Evolutionary conservation across 2,113 vertebrate species (phyloP).

Genomic region (Pedionomus torquatus): DNA sequence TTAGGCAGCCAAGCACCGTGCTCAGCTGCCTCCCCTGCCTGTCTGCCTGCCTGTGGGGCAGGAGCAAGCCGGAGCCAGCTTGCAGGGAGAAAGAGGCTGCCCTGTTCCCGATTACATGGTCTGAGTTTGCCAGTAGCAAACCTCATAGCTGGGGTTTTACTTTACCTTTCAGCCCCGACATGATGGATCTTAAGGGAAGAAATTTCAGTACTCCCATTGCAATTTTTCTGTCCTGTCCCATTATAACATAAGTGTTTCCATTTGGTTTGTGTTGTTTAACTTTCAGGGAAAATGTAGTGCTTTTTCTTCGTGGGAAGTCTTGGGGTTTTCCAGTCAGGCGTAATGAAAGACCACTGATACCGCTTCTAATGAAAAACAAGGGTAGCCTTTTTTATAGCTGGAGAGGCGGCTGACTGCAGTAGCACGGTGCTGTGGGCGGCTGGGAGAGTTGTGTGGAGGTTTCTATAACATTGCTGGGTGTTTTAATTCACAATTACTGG

Average conservation of each 20-base stretch:
- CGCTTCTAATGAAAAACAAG: neutral
- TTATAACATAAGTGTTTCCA: neutral
- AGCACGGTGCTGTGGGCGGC: neutral
- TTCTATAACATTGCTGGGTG: conserved; percentile 23
- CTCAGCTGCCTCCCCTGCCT: neutral
- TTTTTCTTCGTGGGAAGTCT: neutral
- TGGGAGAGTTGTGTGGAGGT: neutral
- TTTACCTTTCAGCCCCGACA: neutral
- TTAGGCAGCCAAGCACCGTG: neutral
- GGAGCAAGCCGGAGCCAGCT: neutral
- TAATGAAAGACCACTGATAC: neutral
- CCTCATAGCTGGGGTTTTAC: neutral
- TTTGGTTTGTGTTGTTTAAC: neutral
- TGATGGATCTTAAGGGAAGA: neutral
- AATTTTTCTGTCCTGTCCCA: neutral
- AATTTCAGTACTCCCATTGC: neutral
- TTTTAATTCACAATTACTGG: conserved; percentile 60
- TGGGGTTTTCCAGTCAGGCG: neutral
- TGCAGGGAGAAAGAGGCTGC: neutral
- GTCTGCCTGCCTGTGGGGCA: neutral
- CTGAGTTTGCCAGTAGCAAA: neutral
- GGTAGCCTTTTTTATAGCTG: neutral
- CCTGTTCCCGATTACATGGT: rapidly evolving
- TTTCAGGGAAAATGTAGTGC: neutral
- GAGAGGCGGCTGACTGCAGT: neutral